A percentile compares a stretch with the other conserved stretches of the same genome.
phyloP scores from a whole-genome alignment of 2,113 vertebrate genomes.

The Anthoscopus minutus region DNA sequence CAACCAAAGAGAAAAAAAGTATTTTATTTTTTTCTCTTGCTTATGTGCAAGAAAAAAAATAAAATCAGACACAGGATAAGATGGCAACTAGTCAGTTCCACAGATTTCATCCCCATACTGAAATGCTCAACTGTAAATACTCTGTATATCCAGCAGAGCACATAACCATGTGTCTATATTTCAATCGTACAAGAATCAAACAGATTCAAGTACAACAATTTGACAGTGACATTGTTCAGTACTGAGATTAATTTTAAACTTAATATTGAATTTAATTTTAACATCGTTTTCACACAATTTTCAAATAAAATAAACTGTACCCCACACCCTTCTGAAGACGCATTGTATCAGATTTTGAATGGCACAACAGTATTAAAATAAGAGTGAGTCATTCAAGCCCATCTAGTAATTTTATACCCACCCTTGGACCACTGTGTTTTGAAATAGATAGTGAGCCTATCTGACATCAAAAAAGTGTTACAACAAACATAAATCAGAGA shows the following conservation, averaged over 20 bases:
- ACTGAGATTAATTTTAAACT: not conserved
- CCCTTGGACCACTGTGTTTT: not conserved
- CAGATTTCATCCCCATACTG: not conserved
- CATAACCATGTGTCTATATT: not conserved
- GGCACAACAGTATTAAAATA: not conserved
- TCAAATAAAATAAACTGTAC: not conserved
- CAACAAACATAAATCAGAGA: not conserved
- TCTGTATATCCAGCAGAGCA: not conserved
- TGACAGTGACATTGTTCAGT: not conserved
- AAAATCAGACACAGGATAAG: not conserved
- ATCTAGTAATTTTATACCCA: not conserved
- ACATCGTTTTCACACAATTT: rapidly evolving
- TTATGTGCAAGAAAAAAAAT: not conserved
- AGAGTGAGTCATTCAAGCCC: not conserved
- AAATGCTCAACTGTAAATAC: not conserved
- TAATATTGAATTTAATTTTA: not conserved
- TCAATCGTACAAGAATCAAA: not conserved
- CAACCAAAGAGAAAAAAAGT: not conserved
- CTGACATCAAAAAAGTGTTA: not conserved
- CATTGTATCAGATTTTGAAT: not conserved
- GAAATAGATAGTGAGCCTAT: not conserved
- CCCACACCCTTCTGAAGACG: not conserved
- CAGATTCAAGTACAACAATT: not conserved
- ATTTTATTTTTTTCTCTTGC: not conserved
- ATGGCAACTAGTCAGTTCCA: not conserved